A percentile compares a stretch with the other conserved stretches of the same genome.
phyloP scores from a whole-genome alignment of 1,140 invertebrate species.

The Lasioglossum albipes region DNA sequence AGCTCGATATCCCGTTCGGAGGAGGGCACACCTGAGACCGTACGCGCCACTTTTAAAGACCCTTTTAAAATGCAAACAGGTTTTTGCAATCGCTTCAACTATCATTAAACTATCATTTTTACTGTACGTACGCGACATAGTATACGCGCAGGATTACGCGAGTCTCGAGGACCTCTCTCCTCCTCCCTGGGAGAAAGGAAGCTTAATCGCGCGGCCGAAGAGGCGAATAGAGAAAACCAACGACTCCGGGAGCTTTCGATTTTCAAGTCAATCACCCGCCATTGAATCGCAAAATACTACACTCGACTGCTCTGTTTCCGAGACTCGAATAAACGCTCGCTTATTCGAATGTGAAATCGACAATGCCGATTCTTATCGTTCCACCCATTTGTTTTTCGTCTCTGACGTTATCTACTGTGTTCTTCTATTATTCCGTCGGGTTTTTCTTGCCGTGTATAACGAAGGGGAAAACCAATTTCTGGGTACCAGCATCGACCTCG shows the following conservation, averaged over 20 bases:
- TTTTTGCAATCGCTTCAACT: slow-evolving; percentile 38
- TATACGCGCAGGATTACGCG: slow-evolving; percentile 12
- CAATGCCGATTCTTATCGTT: neutral
- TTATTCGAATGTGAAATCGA: neutral
- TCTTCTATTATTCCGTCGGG: too few relatives aligned
- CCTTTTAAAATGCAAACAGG: slow-evolving; percentile 44
- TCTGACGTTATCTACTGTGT: too few relatives aligned
- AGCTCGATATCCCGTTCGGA: neutral
- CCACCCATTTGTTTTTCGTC: neutral
- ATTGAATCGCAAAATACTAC: slow-evolving; percentile 31
- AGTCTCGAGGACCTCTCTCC: neutral
- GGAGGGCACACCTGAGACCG: neutral
- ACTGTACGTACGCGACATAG: neutral
- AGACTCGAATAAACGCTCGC: neutral
- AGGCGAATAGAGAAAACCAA: neutral
- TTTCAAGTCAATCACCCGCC: slow-evolving; percentile 31
- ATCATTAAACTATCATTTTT: slow-evolving; percentile 41
- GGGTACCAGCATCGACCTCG: too few relatives aligned
- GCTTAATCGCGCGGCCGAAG: neutral
- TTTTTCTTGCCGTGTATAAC: too few relatives aligned
- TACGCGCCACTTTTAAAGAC: neutral
- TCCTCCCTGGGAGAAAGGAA: neutral
- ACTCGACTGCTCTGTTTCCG: neutral
- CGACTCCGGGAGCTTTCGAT: neutral
- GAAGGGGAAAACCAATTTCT: too few relatives aligned